phyloP scores from a whole-genome alignment of 2,888 invertebrate genomes.

The Nymphalis urticae region DNA sequence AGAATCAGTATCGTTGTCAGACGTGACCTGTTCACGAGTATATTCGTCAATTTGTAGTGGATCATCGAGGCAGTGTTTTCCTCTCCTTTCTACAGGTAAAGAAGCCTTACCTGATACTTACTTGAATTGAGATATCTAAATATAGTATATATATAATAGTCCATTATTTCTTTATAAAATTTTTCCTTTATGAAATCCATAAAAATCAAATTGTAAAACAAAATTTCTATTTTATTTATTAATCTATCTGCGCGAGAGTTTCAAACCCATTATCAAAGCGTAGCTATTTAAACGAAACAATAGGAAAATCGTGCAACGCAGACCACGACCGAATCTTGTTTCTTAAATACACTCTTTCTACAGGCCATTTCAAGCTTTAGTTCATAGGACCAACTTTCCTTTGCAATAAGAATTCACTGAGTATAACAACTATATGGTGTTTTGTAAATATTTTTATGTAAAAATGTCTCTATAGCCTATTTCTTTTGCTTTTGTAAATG shows the following conservation, averaged over 20 bases:
- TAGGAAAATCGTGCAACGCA: constrained; percentile 59
- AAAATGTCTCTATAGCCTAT: neutral
- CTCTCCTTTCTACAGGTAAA: no score
- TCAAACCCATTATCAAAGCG: constrained; percentile 18
- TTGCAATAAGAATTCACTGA: constrained; percentile 31
- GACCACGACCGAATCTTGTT: constrained; percentile 68
- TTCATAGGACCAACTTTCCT: constrained; percentile 51
- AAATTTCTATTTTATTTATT: constrained; percentile 2
- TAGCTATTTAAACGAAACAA: constrained; percentile 52
- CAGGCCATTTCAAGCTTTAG: constrained; percentile 21
- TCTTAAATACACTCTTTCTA: constrained; percentile 34
- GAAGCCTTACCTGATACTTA: no score
- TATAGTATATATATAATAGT: no score
- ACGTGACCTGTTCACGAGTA: no score
- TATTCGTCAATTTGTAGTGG: no score
- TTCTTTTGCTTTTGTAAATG: no score
- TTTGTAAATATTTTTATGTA: neutral
- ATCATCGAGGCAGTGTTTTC: no score
- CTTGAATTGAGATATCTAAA: no score
- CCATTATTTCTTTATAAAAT: no score
- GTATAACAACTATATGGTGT: neutral
- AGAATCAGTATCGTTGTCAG: no score
- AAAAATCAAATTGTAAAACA: neutral
- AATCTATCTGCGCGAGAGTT: neutral
- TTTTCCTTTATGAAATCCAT: no score